Base-by-base conservation (phyloP, 2,113 vertebrate species). In the Lepus americanus region DNA sequence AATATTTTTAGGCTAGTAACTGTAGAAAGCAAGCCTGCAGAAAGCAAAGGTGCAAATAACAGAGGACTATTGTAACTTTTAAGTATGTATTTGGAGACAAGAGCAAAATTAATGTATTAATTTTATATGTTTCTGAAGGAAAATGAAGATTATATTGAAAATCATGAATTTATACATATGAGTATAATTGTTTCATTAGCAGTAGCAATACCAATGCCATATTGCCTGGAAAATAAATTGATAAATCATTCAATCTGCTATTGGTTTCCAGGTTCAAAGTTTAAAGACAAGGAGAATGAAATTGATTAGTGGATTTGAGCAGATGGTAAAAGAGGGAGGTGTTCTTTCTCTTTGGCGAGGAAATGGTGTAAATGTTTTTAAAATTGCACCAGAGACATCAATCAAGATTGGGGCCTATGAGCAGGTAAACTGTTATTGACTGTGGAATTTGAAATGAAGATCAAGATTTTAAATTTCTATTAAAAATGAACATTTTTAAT, bases 371-470 rank as follows among this genome's bases (percentile, higher is more conserved):
- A 99, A 99, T 87, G 98, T 99, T 96, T 97, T 99, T 83, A 99
- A 99, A 98, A 99, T 99, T 49, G 99, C 98, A 88, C 99, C 99
- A 1, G 99, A 99, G 98, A 99, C 98, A 0, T 98, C 98, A 13
- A 98, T 99, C 98, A 99, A 99, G 95, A 98, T 99, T 85, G 99
- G 98, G 98, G 98, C 99, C 33, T 99, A 99, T 95, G 99, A 99
- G 78, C 99, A 99, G 98, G 99, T 99, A 98, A 95, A 93, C 39
- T 93, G 23, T 90, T 90, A 88, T 67, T 76, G 36, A 53, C 59
- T 94, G 7, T 88, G 55, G 20, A 85, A 87, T 76, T 92, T 79
- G 77, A 80, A 93, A 86, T 33, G 33, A 74, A 72, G 64, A n/a
- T 49, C 14, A 84, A 44, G 13, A 27, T 64, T 95, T 95, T 73